Percentiles rank a stretch among this genome's conserved stretches.
These are phyloP conservation scores for Coptodon bakossiorum DNA, from an alignment of 2,113 vertebrate species.

Conservation along the genomic window DNA sequence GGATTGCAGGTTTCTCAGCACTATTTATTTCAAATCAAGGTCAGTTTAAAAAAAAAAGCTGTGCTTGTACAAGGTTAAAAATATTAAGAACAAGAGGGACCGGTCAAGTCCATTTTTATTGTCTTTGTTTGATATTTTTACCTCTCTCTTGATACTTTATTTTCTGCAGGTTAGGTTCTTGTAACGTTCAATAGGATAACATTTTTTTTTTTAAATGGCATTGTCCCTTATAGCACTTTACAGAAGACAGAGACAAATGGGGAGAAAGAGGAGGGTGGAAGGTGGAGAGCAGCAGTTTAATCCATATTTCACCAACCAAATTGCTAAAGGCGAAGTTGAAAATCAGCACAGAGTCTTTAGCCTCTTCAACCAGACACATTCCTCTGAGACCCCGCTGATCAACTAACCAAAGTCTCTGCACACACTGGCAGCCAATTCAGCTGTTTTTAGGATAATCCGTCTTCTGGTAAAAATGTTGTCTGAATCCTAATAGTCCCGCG, in stretches of 20 bases:
- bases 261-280: not conserved
- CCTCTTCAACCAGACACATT: not conserved
- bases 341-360: not conserved
- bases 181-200: not conserved
- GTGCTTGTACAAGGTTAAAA: not conserved
- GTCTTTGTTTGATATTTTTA: not conserved
- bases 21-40: not conserved
- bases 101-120: not conserved
- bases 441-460: constrained; percentile 16
- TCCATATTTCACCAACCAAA: constrained; percentile 6
- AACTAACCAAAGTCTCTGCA: not conserved
- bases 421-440: constrained; percentile 23
- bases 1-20: not conserved
- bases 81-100: not conserved
- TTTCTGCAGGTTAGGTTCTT: not conserved
- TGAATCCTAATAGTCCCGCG: constrained; percentile 3
- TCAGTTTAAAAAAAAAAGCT: not conserved
- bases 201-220: not conserved
- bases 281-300: not conserved
- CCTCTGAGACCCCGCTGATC: not conserved
- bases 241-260: not conserved
- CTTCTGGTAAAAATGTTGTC: not conserved
- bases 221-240: not conserved
- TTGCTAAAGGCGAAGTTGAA: not conserved
- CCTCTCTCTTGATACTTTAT: not conserved